Conservation (phyloP, 1,140 invertebrate species). For the Mycetomoellerius zeteki region DNA sequence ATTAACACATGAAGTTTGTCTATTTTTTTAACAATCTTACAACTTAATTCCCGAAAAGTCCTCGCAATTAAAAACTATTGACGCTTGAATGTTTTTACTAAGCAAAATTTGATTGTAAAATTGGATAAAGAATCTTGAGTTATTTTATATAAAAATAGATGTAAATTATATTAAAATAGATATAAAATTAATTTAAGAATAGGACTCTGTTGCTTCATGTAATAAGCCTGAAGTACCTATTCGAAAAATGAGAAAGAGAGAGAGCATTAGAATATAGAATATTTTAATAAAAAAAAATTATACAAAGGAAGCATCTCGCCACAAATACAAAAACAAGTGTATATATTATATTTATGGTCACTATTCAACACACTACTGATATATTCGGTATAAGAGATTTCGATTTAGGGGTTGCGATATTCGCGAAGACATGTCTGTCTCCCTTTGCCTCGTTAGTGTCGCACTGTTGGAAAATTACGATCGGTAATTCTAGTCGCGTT, state of each 20-base stretch:
- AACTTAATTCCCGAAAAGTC: background rate
- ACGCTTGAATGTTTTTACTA: background rate
- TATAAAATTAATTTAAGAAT: background rate
- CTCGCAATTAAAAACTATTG: background rate
- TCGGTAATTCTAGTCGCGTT: conserved; percentile 54
- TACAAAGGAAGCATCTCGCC: background rate
- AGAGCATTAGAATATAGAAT: background rate
- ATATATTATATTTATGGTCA: background rate
- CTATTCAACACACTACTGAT: conserved; percentile 16
- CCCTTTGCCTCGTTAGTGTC: conserved; percentile 39
- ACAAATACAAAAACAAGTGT: background rate
- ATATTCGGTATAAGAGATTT: conserved; percentile 47
- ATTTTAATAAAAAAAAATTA: background rate
- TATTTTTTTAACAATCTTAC: conserved; percentile 15
- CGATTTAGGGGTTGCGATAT: conserved; percentile 21
- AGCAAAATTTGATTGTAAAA: background rate
- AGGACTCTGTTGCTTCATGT: background rate
- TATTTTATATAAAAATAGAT: background rate
- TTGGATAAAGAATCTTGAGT: background rate
- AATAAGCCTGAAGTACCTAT: background rate
- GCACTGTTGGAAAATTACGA: conserved; percentile 42
- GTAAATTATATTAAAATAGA: background rate
- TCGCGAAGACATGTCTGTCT: conserved; percentile 47
- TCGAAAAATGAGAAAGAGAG: background rate
- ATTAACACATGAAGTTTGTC: background rate